Evolutionary conservation across 2,888 invertebrate genomes (phyloP).

Genomic region (Trichogramma evanescens): DNA sequence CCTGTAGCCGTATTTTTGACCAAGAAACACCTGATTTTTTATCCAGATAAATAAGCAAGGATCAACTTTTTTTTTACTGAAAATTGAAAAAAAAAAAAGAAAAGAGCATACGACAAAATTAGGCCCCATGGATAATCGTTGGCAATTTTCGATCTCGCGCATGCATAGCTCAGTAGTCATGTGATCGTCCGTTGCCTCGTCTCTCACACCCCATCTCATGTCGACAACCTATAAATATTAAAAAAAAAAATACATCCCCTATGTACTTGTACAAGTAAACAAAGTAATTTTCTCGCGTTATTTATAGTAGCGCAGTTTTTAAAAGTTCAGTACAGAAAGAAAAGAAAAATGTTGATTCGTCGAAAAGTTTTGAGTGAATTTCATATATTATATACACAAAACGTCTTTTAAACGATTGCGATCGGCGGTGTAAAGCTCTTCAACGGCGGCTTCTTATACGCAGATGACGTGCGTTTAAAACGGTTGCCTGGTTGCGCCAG

Average conservation of each 20-base stretch:
- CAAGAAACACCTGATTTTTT: slow-evolving; percentile 69
- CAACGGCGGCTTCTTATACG: too few species aligned
- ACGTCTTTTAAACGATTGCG: too few species aligned
- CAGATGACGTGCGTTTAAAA: too few species aligned
- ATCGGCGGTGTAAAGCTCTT: too few species aligned
- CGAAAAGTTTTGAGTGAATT: too few species aligned
- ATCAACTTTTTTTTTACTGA: neutral
- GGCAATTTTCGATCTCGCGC: slow-evolving; percentile 96
- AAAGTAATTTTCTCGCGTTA: neutral
- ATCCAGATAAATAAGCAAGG: neutral
- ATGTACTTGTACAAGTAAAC: neutral
- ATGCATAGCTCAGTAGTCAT: slow-evolving; percentile 98
- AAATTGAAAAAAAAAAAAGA: neutral
- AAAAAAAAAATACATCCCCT: neutral
- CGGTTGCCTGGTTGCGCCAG: too few species aligned
- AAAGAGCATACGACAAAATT: slow-evolving; percentile 76
- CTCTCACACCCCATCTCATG: slow-evolving; percentile 97
- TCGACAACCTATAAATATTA: slow-evolving; percentile 73
- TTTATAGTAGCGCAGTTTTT: neutral
- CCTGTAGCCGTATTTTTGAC: slow-evolving; percentile 97
- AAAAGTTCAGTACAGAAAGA: neutral
- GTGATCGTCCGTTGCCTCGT: slow-evolving; percentile 98
- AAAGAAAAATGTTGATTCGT: too few species aligned
- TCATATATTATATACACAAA: too few species aligned
- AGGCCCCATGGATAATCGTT: slow-evolving; percentile 93